phyloP scores from a whole-genome alignment of 92 coral and sea anemone species.

The Zoanthus sociatus region DNA sequence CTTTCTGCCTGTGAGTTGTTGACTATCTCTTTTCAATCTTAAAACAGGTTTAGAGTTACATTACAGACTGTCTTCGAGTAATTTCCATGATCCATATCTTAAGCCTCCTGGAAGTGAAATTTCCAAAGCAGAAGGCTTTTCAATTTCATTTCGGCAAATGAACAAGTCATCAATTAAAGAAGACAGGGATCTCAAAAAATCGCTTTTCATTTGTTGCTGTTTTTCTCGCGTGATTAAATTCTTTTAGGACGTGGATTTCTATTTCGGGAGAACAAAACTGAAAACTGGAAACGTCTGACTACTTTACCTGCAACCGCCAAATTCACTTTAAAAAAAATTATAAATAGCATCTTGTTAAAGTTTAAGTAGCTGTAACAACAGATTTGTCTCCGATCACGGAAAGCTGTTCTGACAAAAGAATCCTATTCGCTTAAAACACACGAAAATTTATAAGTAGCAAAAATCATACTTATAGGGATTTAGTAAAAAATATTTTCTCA shows the following conservation, averaged over 20 bases:
- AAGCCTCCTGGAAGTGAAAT: background rate
- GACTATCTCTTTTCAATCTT: conserved; percentile 14
- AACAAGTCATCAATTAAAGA: background rate
- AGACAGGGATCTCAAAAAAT: background rate
- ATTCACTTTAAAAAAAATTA: conserved; percentile 4
- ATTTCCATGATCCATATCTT: conserved; percentile 32
- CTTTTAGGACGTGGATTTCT: background rate
- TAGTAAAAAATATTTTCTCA: conserved; percentile 2
- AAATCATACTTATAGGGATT: background rate
- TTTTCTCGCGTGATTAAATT: conserved; percentile 1
- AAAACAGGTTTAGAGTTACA: conserved; percentile 14
- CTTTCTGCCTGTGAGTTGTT: background rate
- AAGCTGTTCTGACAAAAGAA: conserved; percentile 3
- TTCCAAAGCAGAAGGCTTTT: conserved; percentile 7
- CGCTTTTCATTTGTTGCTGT: background rate
- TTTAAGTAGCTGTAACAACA: background rate
- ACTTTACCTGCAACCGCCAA: conserved; percentile 19
- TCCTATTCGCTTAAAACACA: background rate
- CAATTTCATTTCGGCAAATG: background rate
- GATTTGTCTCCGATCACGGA: background rate
- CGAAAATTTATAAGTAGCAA: background rate
- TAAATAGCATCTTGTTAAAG: conserved; percentile 3
- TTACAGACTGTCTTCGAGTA: conserved; percentile 35
- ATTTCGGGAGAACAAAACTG: background rate
- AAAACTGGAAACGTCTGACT: conserved; percentile 7